These are phyloP conservation scores for Moxostoma hubbsi DNA, from an alignment of 2,797 vertebrate species.

Conservation along the genomic window DNA sequence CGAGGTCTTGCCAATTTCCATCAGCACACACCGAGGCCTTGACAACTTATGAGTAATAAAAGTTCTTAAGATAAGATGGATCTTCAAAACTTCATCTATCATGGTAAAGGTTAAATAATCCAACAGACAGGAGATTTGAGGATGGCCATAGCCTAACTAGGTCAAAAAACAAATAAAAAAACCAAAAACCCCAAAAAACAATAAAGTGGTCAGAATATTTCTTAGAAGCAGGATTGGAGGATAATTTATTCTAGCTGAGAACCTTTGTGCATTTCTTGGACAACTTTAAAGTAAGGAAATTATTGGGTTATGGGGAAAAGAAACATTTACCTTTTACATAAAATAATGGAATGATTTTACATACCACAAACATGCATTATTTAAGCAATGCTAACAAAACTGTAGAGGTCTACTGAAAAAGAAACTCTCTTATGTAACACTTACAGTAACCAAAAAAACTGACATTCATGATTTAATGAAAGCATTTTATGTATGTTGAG, in stretches of 20 bases:
- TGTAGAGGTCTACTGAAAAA: neutral
- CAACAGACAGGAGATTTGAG: slow-evolving; percentile 15
- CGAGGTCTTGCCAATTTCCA: slow-evolving; percentile 41
- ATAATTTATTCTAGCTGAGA: slow-evolving; percentile 39
- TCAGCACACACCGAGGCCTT: slow-evolving; percentile 21
- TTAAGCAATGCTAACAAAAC: neutral
- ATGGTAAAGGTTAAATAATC: slow-evolving; percentile 34
- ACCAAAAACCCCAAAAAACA: slow-evolving; percentile 15
- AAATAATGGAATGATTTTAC: slow-evolving; percentile 4
- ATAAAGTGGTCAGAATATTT: slow-evolving; percentile 29
- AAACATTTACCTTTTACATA: slow-evolving; percentile 12
- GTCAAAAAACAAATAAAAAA: neutral
- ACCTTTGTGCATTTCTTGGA: slow-evolving; percentile 22
- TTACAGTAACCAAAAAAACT: neutral
- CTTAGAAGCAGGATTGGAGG: slow-evolving; percentile 40
- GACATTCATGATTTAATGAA: neutral
- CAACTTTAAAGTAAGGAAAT: slow-evolving; percentile 27
- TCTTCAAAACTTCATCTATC: slow-evolving; percentile 57
- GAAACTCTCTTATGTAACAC: neutral
- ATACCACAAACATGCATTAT: neutral
- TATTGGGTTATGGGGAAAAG: slow-evolving; percentile 1
- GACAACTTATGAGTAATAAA: slow-evolving; percentile 52
- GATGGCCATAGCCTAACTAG: slow-evolving; percentile 26
- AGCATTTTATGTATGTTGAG: neutral
- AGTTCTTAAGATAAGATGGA: slow-evolving; percentile 23